Evolutionary conservation across 2,888 invertebrate species (phyloP), one percentile per base, ranked within the genome.

Genomic region (Gerris lacustris): DNA sequence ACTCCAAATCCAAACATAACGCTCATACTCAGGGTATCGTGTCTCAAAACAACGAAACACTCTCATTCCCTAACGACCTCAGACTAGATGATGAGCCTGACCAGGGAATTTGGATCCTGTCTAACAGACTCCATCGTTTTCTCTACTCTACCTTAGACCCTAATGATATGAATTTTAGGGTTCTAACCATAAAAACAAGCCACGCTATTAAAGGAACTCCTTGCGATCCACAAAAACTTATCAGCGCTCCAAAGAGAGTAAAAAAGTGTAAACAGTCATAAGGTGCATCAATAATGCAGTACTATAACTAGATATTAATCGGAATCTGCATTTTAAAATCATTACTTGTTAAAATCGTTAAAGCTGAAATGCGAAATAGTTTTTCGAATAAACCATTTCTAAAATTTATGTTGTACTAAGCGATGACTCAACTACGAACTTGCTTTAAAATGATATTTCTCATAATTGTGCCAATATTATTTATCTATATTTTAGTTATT

Each of bases 11-110:
- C 11, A 72, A 75, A 15, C 76, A 76, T 73, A 69, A 69, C 6
- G 73, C 73, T 11, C 44, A 70, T 44, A 74, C 71, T 63, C 76
- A 76, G 73, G 78, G 75, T 7, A 77, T 86, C 6, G 76, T 86
- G 6, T 86, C 86, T 2, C 77, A 83, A 5, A 84, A 90, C 77
- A 79, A 79, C 44, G 81, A 84, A 66, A 86, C 86, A 0, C 78
- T 91, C 70, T 91, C 91, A 77, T 92, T 91, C 77, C 83, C 86
- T 4, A 88, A 88, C 77, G 91, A 91, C 2, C 76, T 91, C 2
- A 91, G 91, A 80, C 82, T 91, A 6, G 83, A 88, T 17, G 83
- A 86, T 71, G 89, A 88, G 66, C 76, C 80, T 5, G 82, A 84
- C 62, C 90, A 77, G 68, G 72, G 74, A 43, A 67, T 92, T 7